phyloP scores from a whole-genome alignment of 2,888 invertebrate species.

The Agonopterix alstromeriana region DNA sequence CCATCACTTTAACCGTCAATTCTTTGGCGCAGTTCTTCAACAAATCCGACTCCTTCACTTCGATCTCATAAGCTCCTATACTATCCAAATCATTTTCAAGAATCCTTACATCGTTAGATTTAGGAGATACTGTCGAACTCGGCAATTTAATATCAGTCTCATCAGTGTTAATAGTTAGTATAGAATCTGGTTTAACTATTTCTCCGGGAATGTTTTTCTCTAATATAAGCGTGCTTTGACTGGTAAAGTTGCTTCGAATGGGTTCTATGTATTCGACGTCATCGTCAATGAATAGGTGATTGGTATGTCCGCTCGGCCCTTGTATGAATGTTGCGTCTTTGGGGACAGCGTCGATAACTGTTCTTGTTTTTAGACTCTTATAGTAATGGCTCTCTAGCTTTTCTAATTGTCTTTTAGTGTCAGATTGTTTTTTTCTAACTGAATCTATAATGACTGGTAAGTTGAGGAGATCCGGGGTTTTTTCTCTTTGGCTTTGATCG shows the following conservation, averaged over 20 bases:
- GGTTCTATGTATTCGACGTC: slow-evolving; percentile 73
- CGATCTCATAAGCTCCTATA: slow-evolving; percentile 65
- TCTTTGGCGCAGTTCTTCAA: slow-evolving; percentile 49
- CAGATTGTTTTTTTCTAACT: slow-evolving; percentile 62
- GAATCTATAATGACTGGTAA: slow-evolving; percentile 66
- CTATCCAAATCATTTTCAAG: slow-evolving; percentile 55
- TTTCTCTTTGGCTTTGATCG: slow-evolving; percentile 39
- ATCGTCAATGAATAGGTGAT: slow-evolving; percentile 51
- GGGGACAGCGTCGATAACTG: slow-evolving; percentile 63
- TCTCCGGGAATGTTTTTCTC: slow-evolving; percentile 50
- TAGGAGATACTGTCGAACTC: slow-evolving; percentile 64
- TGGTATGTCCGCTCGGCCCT: slow-evolving; percentile 60
- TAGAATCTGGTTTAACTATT: slow-evolving; percentile 44
- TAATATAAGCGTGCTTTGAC: slow-evolving; percentile 66
- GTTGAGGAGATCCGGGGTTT: slow-evolving; percentile 65
- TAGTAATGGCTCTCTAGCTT: slow-evolving; percentile 70
- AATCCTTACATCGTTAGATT: slow-evolving; percentile 35
- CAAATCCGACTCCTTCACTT: slow-evolving; percentile 63
- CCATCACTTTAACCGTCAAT: slow-evolving; percentile 78
- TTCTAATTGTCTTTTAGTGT: slow-evolving; percentile 62
- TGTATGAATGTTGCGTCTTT: slow-evolving; percentile 63
- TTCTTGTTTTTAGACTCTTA: slow-evolving; percentile 54
- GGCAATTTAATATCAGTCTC: slow-evolving; percentile 66
- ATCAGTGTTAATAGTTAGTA: slow-evolving; percentile 61
- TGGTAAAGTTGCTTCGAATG: slow-evolving; percentile 66